Evolutionary conservation across 64 coral and sea anemone genomes (phyloP).

Genomic region (Montipora foliosa): DNA sequence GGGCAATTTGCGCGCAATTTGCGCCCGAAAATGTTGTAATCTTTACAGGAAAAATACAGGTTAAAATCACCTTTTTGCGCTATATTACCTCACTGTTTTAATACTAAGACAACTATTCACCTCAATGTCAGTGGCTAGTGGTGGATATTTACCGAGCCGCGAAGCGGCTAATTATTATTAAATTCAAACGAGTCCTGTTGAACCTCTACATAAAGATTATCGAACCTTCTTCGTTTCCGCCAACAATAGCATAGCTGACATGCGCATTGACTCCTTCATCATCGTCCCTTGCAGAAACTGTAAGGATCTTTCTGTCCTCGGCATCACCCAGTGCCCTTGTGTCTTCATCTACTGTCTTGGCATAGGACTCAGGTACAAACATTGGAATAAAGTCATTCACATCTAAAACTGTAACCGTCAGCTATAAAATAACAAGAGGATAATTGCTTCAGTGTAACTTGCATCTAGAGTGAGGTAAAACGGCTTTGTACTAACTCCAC

Average conservation of each 20-base stretch:
- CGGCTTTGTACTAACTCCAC: too few relatives aligned
- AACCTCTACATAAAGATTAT: background rate
- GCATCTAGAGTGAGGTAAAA: too few relatives aligned
- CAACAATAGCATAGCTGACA: conserved; percentile 68
- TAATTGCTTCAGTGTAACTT: too few relatives aligned
- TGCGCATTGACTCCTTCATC: conserved; percentile 76
- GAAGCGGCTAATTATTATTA: too few relatives aligned
- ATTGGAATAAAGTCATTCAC: conserved; percentile 84
- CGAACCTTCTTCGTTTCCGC: conserved; percentile 92
- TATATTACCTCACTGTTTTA: too few relatives aligned
- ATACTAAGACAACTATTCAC: too few relatives aligned
- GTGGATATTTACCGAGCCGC: too few relatives aligned
- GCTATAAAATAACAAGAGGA: conserved; percentile 40
- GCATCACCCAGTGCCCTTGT: background rate
- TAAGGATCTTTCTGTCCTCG: conserved; percentile 48
- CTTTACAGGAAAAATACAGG: too few relatives aligned
- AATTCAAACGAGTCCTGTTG: background rate
- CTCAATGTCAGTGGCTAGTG: too few relatives aligned
- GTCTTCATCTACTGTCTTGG: conserved; percentile 64
- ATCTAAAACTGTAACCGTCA: conserved; percentile 71
- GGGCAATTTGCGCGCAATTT: too few relatives aligned
- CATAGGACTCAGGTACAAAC: conserved; percentile 53
- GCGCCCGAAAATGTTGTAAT: too few relatives aligned
- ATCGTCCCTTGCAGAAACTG: conserved; percentile 75
- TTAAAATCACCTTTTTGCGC: too few relatives aligned